Conservation (phyloP, 1,140 invertebrate genomes). For the Calephelis virginiensis region DNA sequence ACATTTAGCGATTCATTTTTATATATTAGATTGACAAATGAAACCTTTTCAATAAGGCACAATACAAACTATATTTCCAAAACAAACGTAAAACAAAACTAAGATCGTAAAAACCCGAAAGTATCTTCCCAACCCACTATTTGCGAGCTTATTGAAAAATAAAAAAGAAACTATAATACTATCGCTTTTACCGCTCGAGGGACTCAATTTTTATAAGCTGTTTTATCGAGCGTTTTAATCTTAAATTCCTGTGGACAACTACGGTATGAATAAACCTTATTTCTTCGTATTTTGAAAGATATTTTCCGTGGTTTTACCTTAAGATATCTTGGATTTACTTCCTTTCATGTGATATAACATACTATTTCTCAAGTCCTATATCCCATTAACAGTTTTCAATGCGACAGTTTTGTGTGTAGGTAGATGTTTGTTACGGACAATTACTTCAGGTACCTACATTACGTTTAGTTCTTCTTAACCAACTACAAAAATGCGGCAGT, state of each 20-base stretch:
- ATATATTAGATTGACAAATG: background rate
- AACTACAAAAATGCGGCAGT: no score
- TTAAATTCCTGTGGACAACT: constrained; percentile 32
- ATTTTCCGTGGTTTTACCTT: constrained; percentile 3
- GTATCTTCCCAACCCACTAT: constrained; percentile 12
- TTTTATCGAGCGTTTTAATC: constrained; percentile 40
- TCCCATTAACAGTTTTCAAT: no score
- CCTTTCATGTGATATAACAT: background rate
- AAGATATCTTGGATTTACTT: background rate
- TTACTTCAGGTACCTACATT: no score
- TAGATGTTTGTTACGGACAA: no score
- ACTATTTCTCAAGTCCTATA: no score
- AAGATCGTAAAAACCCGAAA: constrained; percentile 3
- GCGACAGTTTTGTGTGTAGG: no score
- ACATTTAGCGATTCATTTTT: no score
- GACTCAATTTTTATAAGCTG: constrained; percentile 39
- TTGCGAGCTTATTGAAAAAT: constrained; percentile 25
- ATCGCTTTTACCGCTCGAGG: constrained; percentile 35
- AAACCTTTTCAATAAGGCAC: no score
- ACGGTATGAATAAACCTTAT: constrained; percentile 31
- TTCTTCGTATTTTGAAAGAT: constrained; percentile 21
- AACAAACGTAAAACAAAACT: constrained; percentile 4
- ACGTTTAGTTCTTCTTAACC: no score
- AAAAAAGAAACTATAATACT: constrained; percentile 31
- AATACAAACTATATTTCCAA: background rate